These are phyloP conservation scores for Hycleus cichorii DNA, from an alignment of 1,140 invertebrate genomes.

Conservation along the genomic window DNA sequence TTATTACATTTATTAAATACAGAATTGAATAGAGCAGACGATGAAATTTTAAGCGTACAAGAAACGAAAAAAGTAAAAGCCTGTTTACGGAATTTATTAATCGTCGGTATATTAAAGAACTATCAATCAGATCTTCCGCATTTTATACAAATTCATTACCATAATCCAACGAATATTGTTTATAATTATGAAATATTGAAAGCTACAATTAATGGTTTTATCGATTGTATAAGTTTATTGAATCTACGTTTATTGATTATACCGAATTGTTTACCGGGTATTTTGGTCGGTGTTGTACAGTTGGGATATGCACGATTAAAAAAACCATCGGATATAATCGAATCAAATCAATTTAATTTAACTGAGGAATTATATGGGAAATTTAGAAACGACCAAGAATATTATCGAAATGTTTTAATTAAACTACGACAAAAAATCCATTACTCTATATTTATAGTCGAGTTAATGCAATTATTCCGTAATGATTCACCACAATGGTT, in stretches of 20 bases:
- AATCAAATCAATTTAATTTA: slow-evolving; percentile 37
- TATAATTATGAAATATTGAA: slow-evolving; percentile 24
- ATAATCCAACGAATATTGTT: slow-evolving; percentile 18
- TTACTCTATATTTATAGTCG: slow-evolving; percentile 55
- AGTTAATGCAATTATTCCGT: slow-evolving; percentile 58
- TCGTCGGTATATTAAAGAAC: slow-evolving; percentile 56
- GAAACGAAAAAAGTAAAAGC: slow-evolving; percentile 48
- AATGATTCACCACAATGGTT: slow-evolving; percentile 55
- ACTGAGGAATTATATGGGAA: slow-evolving; percentile 47
- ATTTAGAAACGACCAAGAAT: slow-evolving; percentile 45
- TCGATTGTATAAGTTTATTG: slow-evolving; percentile 20
- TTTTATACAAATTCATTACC: slow-evolving; percentile 41
- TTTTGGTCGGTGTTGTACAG: slow-evolving; percentile 63
- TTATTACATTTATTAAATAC: slow-evolving; percentile 9
- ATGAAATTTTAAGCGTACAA: slow-evolving; percentile 46
- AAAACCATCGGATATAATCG: slow-evolving; percentile 43
- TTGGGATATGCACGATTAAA: slow-evolving; percentile 56
- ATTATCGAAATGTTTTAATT: slow-evolving; percentile 48
- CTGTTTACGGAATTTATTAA: slow-evolving; percentile 52
- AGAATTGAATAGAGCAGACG: not conserved
- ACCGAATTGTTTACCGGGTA: slow-evolving; percentile 44
- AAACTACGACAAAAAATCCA: slow-evolving; percentile 51
- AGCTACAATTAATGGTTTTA: slow-evolving; percentile 35
- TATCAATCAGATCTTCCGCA: slow-evolving; percentile 57
- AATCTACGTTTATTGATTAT: slow-evolving; percentile 40